These are phyloP conservation scores for Oscheius onirici DNA, from an alignment of 2,888 invertebrate species.

Conservation along the genomic window DNA sequence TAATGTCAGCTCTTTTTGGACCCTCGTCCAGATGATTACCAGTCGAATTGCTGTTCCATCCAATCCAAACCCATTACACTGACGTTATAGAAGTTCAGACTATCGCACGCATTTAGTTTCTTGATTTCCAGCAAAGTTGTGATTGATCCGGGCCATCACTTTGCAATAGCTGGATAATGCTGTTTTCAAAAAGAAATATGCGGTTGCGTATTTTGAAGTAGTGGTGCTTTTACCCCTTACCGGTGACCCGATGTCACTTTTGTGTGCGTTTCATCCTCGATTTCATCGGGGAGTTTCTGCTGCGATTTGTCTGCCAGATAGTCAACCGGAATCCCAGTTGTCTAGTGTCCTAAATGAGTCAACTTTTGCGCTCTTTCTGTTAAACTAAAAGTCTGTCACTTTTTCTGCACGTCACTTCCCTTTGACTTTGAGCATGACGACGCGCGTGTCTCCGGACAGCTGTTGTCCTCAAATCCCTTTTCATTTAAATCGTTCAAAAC, in stretches of 20 bases:
- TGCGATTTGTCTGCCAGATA: not conserved
- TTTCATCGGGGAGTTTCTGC: not conserved
- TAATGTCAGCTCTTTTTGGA: not conserved
- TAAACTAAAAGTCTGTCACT: constrained; percentile 13
- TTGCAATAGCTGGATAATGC: too few relatives aligned
- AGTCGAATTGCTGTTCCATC: too few relatives aligned
- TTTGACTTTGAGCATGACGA: constrained; percentile 3
- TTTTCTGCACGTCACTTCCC: constrained; percentile 25
- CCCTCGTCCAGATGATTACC: not conserved
- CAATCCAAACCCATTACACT: too few relatives aligned
- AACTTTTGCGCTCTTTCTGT: not conserved
- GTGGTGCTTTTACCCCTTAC: too few relatives aligned
- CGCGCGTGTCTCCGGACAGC: not conserved
- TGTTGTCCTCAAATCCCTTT: not conserved
- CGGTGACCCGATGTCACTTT: not conserved
- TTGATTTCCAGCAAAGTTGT: too few relatives aligned
- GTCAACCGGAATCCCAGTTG: constrained; percentile 1
- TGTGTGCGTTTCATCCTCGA: not conserved
- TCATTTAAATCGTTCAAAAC: not conserved
- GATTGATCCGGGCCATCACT: too few relatives aligned
- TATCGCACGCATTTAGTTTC: too few relatives aligned
- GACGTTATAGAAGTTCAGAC: too few relatives aligned
- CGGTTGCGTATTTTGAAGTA: too few relatives aligned
- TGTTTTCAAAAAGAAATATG: too few relatives aligned
- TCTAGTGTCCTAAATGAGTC: not conserved